Evolutionary conservation across 1,140 invertebrate species (phyloP).

Genomic region (Melanaphis sacchari): DNA sequence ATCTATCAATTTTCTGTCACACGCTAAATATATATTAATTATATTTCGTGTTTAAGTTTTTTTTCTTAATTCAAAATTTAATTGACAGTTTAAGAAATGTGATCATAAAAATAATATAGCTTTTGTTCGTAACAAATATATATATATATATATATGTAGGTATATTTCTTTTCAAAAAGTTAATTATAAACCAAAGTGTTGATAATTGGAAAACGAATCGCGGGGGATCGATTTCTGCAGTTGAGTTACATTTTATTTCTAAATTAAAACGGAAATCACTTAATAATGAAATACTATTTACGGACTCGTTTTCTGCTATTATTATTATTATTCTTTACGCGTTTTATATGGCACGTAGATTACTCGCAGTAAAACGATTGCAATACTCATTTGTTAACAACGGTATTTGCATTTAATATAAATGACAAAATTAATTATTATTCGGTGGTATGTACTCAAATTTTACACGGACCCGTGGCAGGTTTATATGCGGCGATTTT

Average conservation of each 20-base stretch:
- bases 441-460: neutral
- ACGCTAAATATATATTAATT: constrained; percentile 6
- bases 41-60: neutral
- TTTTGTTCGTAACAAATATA: neutral
- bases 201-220: neutral
- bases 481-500: neutral
- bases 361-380: neutral
- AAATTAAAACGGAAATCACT: neutral
- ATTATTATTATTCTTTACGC: neutral
- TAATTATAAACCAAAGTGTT: neutral
- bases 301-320: neutral
- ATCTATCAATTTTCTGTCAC: neutral
- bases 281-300: neutral
- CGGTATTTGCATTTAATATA: neutral
- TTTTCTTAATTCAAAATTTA: neutral
- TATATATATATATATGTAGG: too few species aligned
- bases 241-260: neutral
- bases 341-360: neutral
- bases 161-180: neutral
- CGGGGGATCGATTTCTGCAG: neutral
- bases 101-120: neutral
- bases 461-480: neutral
- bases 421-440: neutral
- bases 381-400: neutral
- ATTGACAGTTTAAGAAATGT: neutral